Evolutionary conservation across 2,888 invertebrate species (phyloP).

Genomic region (Cephus pygmeus): DNA sequence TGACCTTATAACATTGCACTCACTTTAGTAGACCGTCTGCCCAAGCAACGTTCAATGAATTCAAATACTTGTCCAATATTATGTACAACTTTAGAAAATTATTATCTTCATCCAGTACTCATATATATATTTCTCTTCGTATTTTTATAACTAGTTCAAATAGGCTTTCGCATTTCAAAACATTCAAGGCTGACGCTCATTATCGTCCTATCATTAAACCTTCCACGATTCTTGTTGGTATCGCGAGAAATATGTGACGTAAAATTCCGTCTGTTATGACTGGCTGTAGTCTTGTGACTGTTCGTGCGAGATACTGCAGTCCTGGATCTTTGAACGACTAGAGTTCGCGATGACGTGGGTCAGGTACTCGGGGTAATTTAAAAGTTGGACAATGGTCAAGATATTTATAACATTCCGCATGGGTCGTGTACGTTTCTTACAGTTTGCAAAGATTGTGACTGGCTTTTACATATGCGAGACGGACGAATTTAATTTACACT

Average conservation of each 20-base stretch:
- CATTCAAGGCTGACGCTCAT: not conserved
- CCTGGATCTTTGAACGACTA: not conserved
- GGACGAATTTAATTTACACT: not conserved
- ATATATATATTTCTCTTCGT: not conserved
- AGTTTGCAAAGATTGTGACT: not conserved
- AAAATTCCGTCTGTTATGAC: not conserved
- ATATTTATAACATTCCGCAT: not conserved
- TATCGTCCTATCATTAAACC: not conserved
- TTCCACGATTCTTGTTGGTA: not conserved
- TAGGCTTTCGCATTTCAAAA: not conserved
- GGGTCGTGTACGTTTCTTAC: not conserved
- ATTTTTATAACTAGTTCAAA: not conserved
- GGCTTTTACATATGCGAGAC: not conserved
- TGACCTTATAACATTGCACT: not conserved
- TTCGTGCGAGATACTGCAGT: not conserved
- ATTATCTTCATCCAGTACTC: not conserved
- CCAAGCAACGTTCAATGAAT: not conserved
- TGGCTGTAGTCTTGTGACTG: not conserved
- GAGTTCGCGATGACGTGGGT: not conserved
- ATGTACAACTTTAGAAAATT: not conserved
- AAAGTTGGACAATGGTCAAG: not conserved
- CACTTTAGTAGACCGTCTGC: not conserved
- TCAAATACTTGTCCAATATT: not conserved
- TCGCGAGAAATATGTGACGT: not conserved
- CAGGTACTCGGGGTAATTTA: not conserved